phyloP scores from a whole-genome alignment of 2,113 vertebrate species.

The Fulica atra region DNA sequence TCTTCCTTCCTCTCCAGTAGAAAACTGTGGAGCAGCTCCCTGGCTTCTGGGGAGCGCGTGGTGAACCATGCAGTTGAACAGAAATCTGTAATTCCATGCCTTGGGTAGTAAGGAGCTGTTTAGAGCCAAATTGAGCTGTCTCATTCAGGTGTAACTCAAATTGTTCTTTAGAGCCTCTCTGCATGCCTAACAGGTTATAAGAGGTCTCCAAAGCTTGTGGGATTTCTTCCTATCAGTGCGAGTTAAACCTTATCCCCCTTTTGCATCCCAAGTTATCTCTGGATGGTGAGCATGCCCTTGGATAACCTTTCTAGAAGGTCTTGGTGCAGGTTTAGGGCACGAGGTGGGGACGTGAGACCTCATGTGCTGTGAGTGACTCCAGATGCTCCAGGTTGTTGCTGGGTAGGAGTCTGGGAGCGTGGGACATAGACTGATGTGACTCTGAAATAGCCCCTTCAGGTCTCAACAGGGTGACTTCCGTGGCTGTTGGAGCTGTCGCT shows the following conservation, averaged over 20 bases:
- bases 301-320: not conserved
- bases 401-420: not conserved
- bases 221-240: not conserved
- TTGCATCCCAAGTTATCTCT: not conserved
- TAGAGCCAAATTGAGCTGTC: not conserved
- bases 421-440: not conserved
- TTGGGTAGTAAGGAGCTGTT: not conserved
- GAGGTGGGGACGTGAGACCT: not conserved
- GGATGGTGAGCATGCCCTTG: not conserved
- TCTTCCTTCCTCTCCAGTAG: not conserved
- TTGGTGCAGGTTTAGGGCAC: not conserved
- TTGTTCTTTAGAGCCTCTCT: not conserved
- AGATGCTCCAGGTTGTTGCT: not conserved
- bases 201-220: not conserved
- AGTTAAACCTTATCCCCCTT: not conserved
- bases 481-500: fast-evolving
- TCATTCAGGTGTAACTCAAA: not conserved
- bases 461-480: fast-evolving
- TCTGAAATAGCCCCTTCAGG: not conserved
- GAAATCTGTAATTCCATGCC: not conserved
- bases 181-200: fast-evolving
- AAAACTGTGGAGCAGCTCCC: not conserved
- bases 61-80: not conserved
- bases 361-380: not conserved
- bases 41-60: not conserved